phyloP scores from a whole-genome alignment of 2,797 vertebrate genomes.

The Streptopelia turtur region DNA sequence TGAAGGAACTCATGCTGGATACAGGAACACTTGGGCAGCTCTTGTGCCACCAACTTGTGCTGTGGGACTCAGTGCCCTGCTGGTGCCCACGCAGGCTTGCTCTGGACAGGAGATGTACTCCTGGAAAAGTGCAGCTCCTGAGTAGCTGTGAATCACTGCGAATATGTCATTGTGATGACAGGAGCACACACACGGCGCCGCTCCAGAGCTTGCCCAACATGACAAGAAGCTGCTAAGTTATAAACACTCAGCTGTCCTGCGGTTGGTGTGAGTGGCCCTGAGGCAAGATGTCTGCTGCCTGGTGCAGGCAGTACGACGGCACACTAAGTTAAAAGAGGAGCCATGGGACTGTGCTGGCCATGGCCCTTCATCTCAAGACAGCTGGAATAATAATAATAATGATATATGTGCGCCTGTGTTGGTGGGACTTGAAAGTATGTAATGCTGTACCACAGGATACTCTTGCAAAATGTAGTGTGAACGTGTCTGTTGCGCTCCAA shows the following conservation, averaged over 20 bases:
- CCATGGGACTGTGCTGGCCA: neutral
- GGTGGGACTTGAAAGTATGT: neutral
- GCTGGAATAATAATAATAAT: neutral
- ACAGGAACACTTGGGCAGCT: neutral
- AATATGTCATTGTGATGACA: neutral
- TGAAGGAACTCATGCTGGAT: neutral
- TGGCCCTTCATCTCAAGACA: neutral
- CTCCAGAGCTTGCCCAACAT: neutral
- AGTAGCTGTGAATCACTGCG: neutral
- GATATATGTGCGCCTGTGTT: neutral
- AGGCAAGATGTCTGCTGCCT: neutral
- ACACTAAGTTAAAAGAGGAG: neutral
- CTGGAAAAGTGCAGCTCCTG: neutral
- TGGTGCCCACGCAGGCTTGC: neutral
- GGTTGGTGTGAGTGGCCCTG: neutral
- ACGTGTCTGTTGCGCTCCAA: neutral
- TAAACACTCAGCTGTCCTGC: neutral
- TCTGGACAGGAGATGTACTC: neutral
- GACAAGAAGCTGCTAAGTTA: neutral
- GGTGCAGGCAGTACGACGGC: neutral
- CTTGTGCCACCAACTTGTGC: neutral
- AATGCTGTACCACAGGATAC: neutral
- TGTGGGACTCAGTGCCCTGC: neutral
- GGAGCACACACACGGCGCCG: neutral
- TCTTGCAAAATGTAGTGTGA: conserved; percentile 9